Conservation (phyloP, 2,797 vertebrate genomes). For the Diceros bicornis region DNA sequence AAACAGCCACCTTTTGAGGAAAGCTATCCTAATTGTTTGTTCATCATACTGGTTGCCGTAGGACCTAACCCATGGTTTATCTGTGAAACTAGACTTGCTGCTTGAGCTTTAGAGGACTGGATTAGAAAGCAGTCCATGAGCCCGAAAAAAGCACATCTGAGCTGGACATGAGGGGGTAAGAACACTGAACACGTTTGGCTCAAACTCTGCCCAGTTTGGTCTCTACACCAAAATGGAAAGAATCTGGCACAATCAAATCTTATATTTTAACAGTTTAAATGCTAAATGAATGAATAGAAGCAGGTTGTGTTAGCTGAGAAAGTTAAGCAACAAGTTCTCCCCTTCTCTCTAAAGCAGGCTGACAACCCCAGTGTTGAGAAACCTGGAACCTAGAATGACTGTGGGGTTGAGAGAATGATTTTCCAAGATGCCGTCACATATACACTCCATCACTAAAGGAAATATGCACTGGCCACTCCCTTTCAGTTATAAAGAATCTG, state of each 20-base stretch:
- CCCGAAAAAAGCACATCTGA: not conserved
- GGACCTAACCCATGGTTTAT: not conserved
- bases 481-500: not conserved
- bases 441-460: not conserved
- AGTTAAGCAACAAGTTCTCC: not conserved
- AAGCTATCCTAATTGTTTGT: not conserved
- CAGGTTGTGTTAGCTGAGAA: not conserved
- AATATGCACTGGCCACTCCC: not conserved
- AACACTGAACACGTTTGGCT: not conserved
- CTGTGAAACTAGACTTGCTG: not conserved
- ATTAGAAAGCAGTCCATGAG: not conserved
- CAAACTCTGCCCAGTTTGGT: not conserved
- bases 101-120: not conserved
- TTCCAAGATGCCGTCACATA: not conserved
- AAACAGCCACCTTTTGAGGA: not conserved
- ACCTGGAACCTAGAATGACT: not conserved
- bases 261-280: conserved; percentile 17
- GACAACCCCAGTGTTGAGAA: not conserved
- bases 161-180: not conserved
- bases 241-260: not conserved
- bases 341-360: not conserved
- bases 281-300: not conserved
- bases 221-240: not conserved
- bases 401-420: not conserved
- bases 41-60: not conserved